phyloP scores from a whole-genome alignment of 2,888 invertebrate genomes.

The Andrena dorsata region DNA sequence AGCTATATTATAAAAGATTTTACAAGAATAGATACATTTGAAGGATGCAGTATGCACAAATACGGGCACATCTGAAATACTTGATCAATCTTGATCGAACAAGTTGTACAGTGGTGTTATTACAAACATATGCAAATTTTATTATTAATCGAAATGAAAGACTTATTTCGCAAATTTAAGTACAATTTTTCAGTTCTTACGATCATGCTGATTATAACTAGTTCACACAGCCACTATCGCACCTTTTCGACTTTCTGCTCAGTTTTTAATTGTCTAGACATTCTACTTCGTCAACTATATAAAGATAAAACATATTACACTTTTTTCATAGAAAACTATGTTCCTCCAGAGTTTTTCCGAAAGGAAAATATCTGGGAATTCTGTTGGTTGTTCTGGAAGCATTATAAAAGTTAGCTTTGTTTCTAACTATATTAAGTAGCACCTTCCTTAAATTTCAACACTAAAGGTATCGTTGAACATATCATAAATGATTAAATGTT shows the following conservation, averaged over 20 bases:
- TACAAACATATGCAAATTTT: constrained; percentile 1
- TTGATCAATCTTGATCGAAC: not conserved
- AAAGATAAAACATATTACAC: not conserved
- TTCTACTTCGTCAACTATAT: not conserved
- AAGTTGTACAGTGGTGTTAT: not conserved
- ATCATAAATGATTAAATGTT: not conserved
- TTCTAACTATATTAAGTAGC: not conserved
- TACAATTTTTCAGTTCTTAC: not conserved
- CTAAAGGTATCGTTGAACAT: not conserved
- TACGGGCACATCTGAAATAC: not conserved
- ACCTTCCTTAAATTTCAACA: constrained; percentile 1
- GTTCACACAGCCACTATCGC: not conserved
- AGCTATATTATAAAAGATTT: not conserved
- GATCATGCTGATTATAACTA: constrained; percentile 1
- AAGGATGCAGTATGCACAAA: constrained; percentile 3
- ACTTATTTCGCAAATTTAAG: not conserved
- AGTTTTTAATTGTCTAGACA: not conserved
- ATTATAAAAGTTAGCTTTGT: not conserved
- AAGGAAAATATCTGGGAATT: not conserved
- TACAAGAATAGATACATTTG: not conserved
- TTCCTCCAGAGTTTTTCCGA: not conserved
- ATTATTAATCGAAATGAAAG: not conserved
- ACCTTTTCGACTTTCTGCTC: not conserved
- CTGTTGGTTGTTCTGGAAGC: not conserved
- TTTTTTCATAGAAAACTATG: constrained; percentile 17